Evolutionary conservation across 1,140 invertebrate genomes (phyloP), one percentile per base, ranked within the genome.

Genomic region (Trichogramma pretiosum): DNA sequence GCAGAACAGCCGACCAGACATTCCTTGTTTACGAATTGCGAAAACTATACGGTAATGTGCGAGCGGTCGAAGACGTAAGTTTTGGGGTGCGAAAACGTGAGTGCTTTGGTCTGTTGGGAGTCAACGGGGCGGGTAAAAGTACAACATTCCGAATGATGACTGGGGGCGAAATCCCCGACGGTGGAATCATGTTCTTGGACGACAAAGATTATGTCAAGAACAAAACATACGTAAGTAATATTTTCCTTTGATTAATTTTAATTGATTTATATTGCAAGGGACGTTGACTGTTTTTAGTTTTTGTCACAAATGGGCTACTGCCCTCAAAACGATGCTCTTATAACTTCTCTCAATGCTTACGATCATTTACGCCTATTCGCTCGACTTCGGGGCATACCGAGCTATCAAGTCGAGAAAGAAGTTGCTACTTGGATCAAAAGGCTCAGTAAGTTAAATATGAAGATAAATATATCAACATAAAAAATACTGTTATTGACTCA

Each of bases 91-190:
- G 75, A 14, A 50, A 65, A 69, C 61, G 58, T 59, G 85, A 95
- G 72, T 94, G 90, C 61, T 95, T 95, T 67, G 92, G 92, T 2
- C 68, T 97, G 26, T 72, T 97, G 21, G 93, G 93, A 9, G 77
- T 88, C 3, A 93, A 93, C 66, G 87, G 87, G n/a, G 86, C 87
- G 23, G 83, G 80, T 3, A 86, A 90, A 72, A 91, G 89, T 2
- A 85, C 85, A 3, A 89, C 86, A 1, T 93, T 93, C 61, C 85
- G 86, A 64, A 91, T 93, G 85, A 67, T 93, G 46, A 93, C 90
- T 1, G 92, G 92, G 13, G 86, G 89, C 61, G 73, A 81, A 33
- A 55, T 65, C 26, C 66, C 82, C 9, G 78, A 83, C 13, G 64
- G 63, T 19, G 86, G 87, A 14, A 68, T 73, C 58, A 79, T 81